Evolutionary conservation across 2,113 vertebrate genomes (phyloP), one percentile per base, ranked within the genome.

Genomic region (Jacana jacana): DNA sequence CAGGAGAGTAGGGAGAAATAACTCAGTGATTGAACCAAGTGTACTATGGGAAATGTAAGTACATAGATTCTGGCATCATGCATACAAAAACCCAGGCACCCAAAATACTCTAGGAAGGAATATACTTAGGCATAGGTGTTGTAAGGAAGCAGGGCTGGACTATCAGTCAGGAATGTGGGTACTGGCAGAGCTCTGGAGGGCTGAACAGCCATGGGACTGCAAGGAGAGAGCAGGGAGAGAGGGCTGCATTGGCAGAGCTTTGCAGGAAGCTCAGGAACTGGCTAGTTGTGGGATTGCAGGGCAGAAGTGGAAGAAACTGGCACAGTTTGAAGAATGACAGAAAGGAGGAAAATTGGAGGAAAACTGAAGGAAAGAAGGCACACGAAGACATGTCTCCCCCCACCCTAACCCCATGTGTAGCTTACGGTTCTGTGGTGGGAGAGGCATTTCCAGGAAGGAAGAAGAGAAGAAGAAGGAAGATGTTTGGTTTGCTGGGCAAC

Each of bases 381-480:
- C n/a, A 37, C 4, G 46, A 14, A 54, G 31, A 72, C 18, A 22
- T 22, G 42, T 60, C 78, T 35, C 18, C 49, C 25, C 23, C 24
- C 46, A 46, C 40, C 15, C 65, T 33, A n/a, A n/a, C 69, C 48
- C 1, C 71, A 6, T 1, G 1, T 33, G 23, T 55, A 81, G 77
- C 96, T 96, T 97, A 97, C 93, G 94, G 95, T 91, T 97, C 95
- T 39, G 73, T 4, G 52, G 10, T 77, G 89, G 81, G 31, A 72
- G 78, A 73, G 48, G 57, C 27, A 14, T 91, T 55, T 65, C 93
- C 93, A 76, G 91, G 94, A 13, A 95, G 64, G 72, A 94, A 65
- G 93, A 95, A 64, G 86, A 97, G 70, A 11, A 97, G 81, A 7
- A 97, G 86, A 33, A 97, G 61, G 52, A 97, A 69, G 94, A 97